Evolutionary conservation across 2,888 invertebrate genomes (phyloP).

Genomic region (Campoletis raptor): DNA sequence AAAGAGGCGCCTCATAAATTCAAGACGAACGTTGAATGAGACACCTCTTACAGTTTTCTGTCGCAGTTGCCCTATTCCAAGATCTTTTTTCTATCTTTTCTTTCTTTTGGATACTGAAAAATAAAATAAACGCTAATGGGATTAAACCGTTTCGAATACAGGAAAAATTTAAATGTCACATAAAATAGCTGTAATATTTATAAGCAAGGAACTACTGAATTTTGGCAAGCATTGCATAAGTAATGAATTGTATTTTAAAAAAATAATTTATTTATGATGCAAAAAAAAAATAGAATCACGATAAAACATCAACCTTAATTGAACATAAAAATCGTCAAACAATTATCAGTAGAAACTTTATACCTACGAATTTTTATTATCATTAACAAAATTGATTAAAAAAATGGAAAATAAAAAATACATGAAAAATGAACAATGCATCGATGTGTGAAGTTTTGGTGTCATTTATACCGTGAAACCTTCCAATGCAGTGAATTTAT

Average conservation of each 20-base stretch:
- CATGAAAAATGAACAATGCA: neutral
- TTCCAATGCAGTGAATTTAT: slow-evolving; percentile 19
- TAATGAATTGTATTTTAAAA: neutral
- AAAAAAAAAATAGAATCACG: neutral
- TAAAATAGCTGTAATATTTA: neutral
- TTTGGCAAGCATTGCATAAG: neutral
- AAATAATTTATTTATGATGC: neutral
- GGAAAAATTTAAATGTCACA: slow-evolving; percentile 9
- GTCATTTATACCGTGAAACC: neutral
- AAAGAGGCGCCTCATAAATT: slow-evolving; percentile 27
- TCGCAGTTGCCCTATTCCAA: neutral
- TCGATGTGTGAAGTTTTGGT: neutral
- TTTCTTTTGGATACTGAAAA: neutral
- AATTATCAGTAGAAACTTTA: neutral
- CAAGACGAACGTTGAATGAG: slow-evolving; percentile 24
- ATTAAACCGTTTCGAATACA: neutral
- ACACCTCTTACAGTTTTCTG: neutral
- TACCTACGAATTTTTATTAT: neutral
- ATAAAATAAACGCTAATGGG: slow-evolving; percentile 13
- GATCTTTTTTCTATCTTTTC: neutral
- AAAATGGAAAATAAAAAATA: neutral
- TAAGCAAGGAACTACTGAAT: neutral
- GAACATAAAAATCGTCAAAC: neutral
- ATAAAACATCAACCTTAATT: neutral
- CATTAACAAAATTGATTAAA: neutral